Base-by-base conservation (phyloP, 2,113 vertebrate genomes). In the Boleophthalmus pectinirostris region DNA sequence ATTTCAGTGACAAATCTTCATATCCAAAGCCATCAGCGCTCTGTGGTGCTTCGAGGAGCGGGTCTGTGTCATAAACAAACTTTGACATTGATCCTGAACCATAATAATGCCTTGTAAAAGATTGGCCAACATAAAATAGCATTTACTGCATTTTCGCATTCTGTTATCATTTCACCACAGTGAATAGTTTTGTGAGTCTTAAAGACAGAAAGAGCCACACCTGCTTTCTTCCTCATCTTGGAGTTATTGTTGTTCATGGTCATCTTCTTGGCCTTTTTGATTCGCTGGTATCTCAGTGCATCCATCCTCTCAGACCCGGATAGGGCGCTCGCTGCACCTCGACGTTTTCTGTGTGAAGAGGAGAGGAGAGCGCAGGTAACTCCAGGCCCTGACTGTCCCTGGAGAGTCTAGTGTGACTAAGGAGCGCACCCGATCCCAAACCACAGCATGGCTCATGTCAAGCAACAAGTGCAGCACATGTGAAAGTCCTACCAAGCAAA, bases 221-320 rank as follows among this genome's bases (percentile, higher is more conserved):
- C 97, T 93, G 92, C 92, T 96, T 96, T 96, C 93, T 94, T 97
- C 93, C 95, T 96, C 89, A 93, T 92, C 92, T 98, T 99, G 82
- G 96, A 98, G 85, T 96, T 97, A 94, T 96, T 96, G 94, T 97
- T 98, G 94, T 94, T 94, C 69, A 92, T 84, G 51, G 92, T 95
- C 93, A 96, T 94, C 94, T 98, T 98, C 95, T 98, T 99, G 94
- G 95, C 95, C 95, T 98, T 98, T 95, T 95, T 96, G 94, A 98
- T 94, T 90, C 96, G 96, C 94, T 98, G 96, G 94, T 97, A 97
- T 96, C 95, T 97, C 95, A 98, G 95, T 94, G 95, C 96, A 94
- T 98, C 96, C 81, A 96, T 95, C 94, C 97, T 99, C 97, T 98
- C 97, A 98, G 97, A 96, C 95, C 94, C 96, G 91, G 95, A 96